Evolutionary conservation across 2,797 vertebrate genomes (phyloP).

Genomic region (Epinephelus malabaricus): DNA sequence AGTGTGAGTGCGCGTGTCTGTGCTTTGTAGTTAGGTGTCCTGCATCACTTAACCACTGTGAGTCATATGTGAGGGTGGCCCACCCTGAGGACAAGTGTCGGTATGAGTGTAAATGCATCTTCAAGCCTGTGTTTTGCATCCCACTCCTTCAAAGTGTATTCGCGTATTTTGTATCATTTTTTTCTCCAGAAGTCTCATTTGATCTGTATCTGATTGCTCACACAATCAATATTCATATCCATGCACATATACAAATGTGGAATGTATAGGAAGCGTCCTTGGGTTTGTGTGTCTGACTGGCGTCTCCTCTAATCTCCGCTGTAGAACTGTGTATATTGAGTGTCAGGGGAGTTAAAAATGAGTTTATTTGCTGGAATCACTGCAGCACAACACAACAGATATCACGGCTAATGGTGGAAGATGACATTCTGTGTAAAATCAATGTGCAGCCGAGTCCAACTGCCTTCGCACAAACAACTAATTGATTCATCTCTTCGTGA

Average conservation of each 20-base stretch:
- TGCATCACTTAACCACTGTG: constrained; percentile 27
- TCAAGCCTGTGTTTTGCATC: neutral
- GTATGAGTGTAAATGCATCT: neutral
- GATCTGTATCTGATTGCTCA: neutral
- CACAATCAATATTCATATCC: neutral
- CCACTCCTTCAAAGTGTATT: neutral
- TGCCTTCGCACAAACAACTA: constrained; percentile 35
- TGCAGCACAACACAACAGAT: constrained; percentile 38
- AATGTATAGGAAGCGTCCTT: neutral
- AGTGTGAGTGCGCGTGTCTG: constrained; percentile 7
- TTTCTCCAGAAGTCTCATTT: neutral
- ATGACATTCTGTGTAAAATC: constrained; percentile 51
- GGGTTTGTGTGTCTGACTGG: constrained; percentile 6
- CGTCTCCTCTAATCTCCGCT: neutral
- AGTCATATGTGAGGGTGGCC: constrained; percentile 13
- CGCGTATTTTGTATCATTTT: too few relatives aligned
- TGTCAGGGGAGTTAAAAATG: constrained; percentile 30
- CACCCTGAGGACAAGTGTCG: neutral
- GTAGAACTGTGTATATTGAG: neutral
- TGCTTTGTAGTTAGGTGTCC: constrained; percentile 51
- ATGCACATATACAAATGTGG: neutral
- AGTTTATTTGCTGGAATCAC: constrained; percentile 45
- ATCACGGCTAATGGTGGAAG: constrained; percentile 33
- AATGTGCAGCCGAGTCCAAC: constrained; percentile 45
- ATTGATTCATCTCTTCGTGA: constrained; percentile 52